A percentile compares a stretch with the other conserved stretches of the same genome.
Evolutionary conservation across 2,113 vertebrate species (phyloP).

Genomic region (Hippolais icterina): DNA sequence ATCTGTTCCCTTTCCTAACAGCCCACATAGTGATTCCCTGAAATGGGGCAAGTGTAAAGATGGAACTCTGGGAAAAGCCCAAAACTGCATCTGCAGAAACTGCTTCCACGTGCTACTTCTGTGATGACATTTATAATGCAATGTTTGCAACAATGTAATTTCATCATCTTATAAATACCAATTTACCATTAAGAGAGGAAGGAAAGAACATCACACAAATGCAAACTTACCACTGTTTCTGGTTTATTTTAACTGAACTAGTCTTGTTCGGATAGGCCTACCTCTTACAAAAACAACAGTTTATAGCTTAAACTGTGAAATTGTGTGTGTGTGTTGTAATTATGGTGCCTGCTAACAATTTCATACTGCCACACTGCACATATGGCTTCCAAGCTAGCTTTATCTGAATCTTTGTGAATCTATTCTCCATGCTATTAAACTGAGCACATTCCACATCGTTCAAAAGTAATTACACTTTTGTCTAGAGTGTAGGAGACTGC

Average conservation of each 20-base stretch:
- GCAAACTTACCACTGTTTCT: slow-evolving; percentile 39
- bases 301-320: slow-evolving; percentile 73
- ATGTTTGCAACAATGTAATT: slow-evolving; percentile 64
- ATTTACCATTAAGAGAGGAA: slow-evolving; percentile 59
- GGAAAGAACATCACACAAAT: slow-evolving; percentile 15
- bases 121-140: slow-evolving; percentile 50
- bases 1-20: background rate
- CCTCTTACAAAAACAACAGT: slow-evolving; percentile 69
- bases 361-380: slow-evolving; percentile 70
- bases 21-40: background rate
- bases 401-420: slow-evolving; percentile 77
- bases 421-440: slow-evolving; percentile 76
- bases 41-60: slow-evolving; percentile 32
- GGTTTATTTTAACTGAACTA: slow-evolving; percentile 64
- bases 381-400: slow-evolving; percentile 74
- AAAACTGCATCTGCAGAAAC: slow-evolving; percentile 46
- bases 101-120: slow-evolving; percentile 50
- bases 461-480: slow-evolving; percentile 81
- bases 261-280: slow-evolving; percentile 66
- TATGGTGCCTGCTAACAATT: slow-evolving; percentile 69
- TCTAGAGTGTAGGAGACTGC: slow-evolving; percentile 73
- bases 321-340: slow-evolving; percentile 26
- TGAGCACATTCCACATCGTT: slow-evolving; percentile 74
- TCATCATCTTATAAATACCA: slow-evolving; percentile 74
- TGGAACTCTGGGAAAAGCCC: slow-evolving; percentile 11